phyloP scores from a whole-genome alignment of 2,797 vertebrate species.

The Synanceia verrucosa region DNA sequence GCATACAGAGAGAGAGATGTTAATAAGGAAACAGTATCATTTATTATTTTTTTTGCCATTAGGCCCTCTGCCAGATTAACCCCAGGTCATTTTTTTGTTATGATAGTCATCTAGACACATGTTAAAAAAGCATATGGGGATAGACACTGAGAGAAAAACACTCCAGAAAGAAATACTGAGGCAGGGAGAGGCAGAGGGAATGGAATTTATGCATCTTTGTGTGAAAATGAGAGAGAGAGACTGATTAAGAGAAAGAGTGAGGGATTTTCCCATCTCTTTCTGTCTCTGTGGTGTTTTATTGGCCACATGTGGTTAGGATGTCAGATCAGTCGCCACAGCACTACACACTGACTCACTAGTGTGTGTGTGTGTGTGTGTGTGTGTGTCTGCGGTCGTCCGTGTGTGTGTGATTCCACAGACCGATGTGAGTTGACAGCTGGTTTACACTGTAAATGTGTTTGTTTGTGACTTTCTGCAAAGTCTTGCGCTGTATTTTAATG shows the following conservation, averaged over 20 bases:
- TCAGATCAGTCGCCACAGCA: slow-evolving; percentile 63
- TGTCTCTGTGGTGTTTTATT: slow-evolving; percentile 67
- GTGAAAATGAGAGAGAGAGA: slow-evolving; percentile 2
- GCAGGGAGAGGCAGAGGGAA: slow-evolving; percentile 34
- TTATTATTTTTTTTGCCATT: no score
- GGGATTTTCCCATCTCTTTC: slow-evolving; percentile 64
- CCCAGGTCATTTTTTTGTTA: no score
- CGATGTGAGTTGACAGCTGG: slow-evolving; percentile 50
- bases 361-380: slow-evolving; percentile 26
- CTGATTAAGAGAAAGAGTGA: slow-evolving; percentile 6
- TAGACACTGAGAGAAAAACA: not conserved
- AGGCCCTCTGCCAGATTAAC: no score
- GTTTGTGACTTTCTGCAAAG: slow-evolving; percentile 41
- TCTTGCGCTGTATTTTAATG: no score
- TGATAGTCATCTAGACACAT: no score
- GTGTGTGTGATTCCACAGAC: slow-evolving; percentile 40
- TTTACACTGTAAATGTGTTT: slow-evolving; percentile 48
- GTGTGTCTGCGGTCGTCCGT: slow-evolving; percentile 6
- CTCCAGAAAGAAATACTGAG: slow-evolving; percentile 14
- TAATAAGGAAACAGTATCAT: not conserved
- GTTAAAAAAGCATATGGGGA: slow-evolving; percentile 3
- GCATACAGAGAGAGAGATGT: not conserved
- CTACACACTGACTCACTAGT: slow-evolving; percentile 53
- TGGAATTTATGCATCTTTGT: slow-evolving; percentile 29
- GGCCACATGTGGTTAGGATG: slow-evolving; percentile 71